phyloP scores from a whole-genome alignment of 2,888 invertebrate genomes.

The Leucophenga maculata region DNA sequence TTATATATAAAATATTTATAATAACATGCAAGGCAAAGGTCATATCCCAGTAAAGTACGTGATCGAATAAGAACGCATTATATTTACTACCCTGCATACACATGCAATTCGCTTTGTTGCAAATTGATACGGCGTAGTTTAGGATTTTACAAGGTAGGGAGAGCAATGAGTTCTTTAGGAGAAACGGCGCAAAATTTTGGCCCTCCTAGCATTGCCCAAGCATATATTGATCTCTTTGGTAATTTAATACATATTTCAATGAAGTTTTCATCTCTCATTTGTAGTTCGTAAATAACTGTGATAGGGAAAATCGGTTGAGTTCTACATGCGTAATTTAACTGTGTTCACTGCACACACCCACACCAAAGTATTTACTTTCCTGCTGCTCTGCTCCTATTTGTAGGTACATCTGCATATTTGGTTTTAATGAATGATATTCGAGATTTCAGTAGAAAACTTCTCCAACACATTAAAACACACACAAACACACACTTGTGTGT shows the following conservation, averaged over 20 bases:
- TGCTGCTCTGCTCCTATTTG: not conserved
- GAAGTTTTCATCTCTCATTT: no score
- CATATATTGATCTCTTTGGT: not conserved
- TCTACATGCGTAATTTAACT: not conserved
- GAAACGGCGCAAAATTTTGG: no score
- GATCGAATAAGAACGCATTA: no score
- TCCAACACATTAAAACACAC: slow-evolving; percentile 2
- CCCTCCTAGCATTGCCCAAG: not conserved
- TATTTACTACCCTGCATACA: no score
- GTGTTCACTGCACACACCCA: not conserved
- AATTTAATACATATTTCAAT: no score
- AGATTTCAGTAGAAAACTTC: slow-evolving; percentile 50
- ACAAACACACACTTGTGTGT: not conserved
- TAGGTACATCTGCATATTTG: slow-evolving; percentile 26
- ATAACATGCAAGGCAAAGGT: no score
- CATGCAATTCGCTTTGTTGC: no score
- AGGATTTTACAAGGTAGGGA: no score
- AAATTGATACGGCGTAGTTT: no score
- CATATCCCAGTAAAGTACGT: not conserved
- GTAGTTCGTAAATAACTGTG: not conserved
- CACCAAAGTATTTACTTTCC: not conserved
- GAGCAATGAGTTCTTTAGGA: no score
- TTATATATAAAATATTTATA: no score
- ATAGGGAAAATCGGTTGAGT: not conserved
- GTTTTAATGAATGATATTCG: slow-evolving; percentile 65